A percentile compares a stretch with the other conserved stretches of the same genome.
phyloP scores from a whole-genome alignment of 2,797 vertebrate species.

The Microctenopoma stevenorrisi region DNA sequence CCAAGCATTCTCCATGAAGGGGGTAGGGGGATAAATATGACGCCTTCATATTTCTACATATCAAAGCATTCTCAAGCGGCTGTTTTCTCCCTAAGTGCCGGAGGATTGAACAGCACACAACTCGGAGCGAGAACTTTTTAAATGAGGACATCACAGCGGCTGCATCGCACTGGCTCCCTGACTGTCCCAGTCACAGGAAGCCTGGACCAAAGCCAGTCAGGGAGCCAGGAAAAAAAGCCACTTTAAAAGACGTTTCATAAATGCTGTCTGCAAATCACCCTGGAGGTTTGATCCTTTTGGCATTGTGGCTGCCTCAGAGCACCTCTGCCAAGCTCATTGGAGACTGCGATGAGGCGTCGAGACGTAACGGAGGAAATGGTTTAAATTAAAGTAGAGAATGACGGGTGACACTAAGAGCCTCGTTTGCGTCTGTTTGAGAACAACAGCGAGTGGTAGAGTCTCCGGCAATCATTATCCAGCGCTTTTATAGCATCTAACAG shows the following conservation, averaged over 20 bases:
- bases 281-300: conserved; percentile 66
- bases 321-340: conserved; percentile 57
- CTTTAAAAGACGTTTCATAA: conserved; percentile 52
- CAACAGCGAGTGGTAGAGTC: conserved; percentile 65
- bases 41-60: conserved; percentile 80
- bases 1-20: conserved; percentile 61
- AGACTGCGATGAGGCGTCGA: conserved; percentile 57
- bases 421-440: conserved; percentile 53
- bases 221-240: conserved; percentile 58
- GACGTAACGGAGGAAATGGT: conserved; percentile 70
- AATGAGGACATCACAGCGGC: conserved; percentile 77
- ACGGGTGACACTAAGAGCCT: conserved; percentile 68
- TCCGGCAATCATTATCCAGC: conserved; percentile 74
- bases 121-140: conserved; percentile 77
- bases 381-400: conserved; percentile 81
- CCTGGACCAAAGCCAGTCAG: conserved; percentile 73
- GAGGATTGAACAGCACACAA: conserved; percentile 69
- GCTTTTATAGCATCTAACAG: conserved; percentile 75
- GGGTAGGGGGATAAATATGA: conserved; percentile 73
- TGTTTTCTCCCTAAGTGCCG: conserved; percentile 80
- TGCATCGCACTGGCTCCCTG: conserved; percentile 43
- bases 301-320: conserved; percentile 54
- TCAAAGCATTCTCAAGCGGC: conserved; percentile 78
- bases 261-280: conserved; percentile 53
- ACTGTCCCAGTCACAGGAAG: conserved; percentile 73